Conservation (phyloP, 2,888 invertebrate species). For the Sclerodermus sp. region DNA sequence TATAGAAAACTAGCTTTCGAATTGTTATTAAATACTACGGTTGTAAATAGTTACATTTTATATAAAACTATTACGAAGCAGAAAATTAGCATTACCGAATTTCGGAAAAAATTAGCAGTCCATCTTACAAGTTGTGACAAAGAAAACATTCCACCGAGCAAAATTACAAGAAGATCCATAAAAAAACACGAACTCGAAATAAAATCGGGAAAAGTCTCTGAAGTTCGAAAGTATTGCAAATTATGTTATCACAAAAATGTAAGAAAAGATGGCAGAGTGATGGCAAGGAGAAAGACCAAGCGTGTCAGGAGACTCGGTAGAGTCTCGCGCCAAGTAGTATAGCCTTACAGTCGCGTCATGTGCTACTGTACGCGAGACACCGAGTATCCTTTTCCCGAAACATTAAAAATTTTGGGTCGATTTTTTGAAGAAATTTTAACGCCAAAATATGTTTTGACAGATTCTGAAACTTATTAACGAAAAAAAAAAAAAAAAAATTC, state of each 20-base stretch:
- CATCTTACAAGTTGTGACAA: no score
- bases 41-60: constrained; percentile 35
- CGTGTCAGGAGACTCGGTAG: no score
- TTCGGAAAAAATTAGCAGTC: background rate
- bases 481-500: no score
- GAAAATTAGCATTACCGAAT: constrained; percentile 9
- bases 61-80: constrained; percentile 9
- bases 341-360: no score
- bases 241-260: constrained; percentile 2
- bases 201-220: constrained; percentile 3
- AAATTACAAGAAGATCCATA: no score
- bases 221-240: constrained; percentile 3
- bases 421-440: no score
- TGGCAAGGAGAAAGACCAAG: constrained; percentile 1
- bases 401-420: no score
- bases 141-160: no score
- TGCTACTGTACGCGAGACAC: no score
- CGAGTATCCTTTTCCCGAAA: no score
- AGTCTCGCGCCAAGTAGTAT: no score
- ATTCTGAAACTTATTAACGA: constrained; percentile 1
- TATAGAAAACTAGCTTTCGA: constrained; percentile 45
- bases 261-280: constrained; percentile 2
- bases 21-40: constrained; percentile 37
- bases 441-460: no score
- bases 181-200: constrained; percentile 1